A percentile compares a stretch with the other conserved stretches of the same genome.
phyloP scores from a whole-genome alignment of 2,888 invertebrate genomes.

The Phyllotreta striolata region DNA sequence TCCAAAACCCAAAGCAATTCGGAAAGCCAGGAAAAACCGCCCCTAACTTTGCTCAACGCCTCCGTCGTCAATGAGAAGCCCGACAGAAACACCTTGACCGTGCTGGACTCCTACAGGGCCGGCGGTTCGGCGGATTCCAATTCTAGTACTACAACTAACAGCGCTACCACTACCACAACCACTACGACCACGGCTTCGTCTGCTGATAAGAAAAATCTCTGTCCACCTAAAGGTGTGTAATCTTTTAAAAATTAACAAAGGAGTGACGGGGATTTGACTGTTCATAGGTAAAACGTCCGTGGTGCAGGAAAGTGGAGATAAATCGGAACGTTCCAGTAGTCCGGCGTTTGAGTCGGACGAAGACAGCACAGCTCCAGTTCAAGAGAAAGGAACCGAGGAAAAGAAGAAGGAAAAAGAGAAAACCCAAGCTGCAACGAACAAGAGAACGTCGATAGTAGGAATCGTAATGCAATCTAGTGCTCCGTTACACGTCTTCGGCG shows the following conservation, averaged over 20 bases:
- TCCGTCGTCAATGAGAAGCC: constrained; percentile 38
- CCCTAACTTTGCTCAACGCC: constrained; percentile 44
- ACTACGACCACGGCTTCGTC: constrained; percentile 57
- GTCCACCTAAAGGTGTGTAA: constrained; percentile 24
- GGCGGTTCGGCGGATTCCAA: constrained; percentile 66
- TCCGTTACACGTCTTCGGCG: constrained; percentile 57
- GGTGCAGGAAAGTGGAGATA: constrained; percentile 61
- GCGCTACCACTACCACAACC: constrained; percentile 67
- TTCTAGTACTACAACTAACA: constrained; percentile 68
- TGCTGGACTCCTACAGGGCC: constrained; percentile 52
- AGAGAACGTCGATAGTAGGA: constrained; percentile 73
- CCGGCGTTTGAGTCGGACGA: constrained; percentile 95
- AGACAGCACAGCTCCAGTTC: constrained; percentile 69
- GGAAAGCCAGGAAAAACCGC: constrained; percentile 75
- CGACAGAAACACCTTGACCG: constrained; percentile 42
- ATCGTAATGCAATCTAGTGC: constrained; percentile 73
- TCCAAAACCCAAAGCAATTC: constrained; percentile 77
- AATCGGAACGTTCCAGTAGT: constrained; percentile 87
- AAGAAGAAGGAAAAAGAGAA: constrained; percentile 30
- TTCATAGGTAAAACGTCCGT: constrained; percentile 9
- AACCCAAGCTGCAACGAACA: constrained; percentile 59
- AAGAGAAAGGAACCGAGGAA: constrained; percentile 27
- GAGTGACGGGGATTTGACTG: not conserved
- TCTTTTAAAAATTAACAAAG: not conserved
- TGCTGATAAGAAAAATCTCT: constrained; percentile 57